Base-by-base conservation (phyloP, 2,797 vertebrate species). In the Poliocrania exsul region DNA sequence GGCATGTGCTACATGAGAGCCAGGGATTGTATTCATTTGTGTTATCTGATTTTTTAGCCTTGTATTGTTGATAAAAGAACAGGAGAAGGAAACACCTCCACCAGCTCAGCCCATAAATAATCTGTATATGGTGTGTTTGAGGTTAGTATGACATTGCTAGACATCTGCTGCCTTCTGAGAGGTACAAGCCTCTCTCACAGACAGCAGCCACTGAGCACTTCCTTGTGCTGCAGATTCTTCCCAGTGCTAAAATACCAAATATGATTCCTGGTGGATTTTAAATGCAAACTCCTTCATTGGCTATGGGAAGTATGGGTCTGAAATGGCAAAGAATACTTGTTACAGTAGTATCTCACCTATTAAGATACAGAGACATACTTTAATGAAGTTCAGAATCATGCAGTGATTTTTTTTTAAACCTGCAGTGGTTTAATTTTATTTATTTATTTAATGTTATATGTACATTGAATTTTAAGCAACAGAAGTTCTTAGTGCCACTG, bases 41-140 rank as follows among this genome's bases (percentile, higher is more conserved):
- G 24, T 96, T 97, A 96, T 96, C 96, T 96, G 95, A 94, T 94
- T 94, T 94, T 97, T 94, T 71, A 97, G 89, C 73, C 95, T 85
- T 90, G 80, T 93, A 47, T 81, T 97, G 96, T 97, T 97, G 97
- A 95, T 97, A 95, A 94, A 95, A 97, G 95, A 95, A 93, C 69
- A 77, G 72, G 88, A 91, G 73, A 85, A 95, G 95, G 96, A 96
- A 94, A 57, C 81, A 86, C 95, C 84, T 77, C 85, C 70, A 74
- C 80, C 78, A 90, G 89, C 74, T 92, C 94, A 88, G 88, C 88
- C 89, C 83, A 91, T 96, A 95, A 96, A 95, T 95, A 96, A 93
- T 80, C 61, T 38, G 49, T 81, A 79, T 44, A 53, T 69, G 95
- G 93, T 64, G 49, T 90, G 75, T 87, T 92, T 79, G 89, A 92